Percentiles rank a stretch among this genome's conserved stretches.
phyloP scores from a whole-genome alignment of 64 coral and sea anemone genomes.

The Montipora sp. region DNA sequence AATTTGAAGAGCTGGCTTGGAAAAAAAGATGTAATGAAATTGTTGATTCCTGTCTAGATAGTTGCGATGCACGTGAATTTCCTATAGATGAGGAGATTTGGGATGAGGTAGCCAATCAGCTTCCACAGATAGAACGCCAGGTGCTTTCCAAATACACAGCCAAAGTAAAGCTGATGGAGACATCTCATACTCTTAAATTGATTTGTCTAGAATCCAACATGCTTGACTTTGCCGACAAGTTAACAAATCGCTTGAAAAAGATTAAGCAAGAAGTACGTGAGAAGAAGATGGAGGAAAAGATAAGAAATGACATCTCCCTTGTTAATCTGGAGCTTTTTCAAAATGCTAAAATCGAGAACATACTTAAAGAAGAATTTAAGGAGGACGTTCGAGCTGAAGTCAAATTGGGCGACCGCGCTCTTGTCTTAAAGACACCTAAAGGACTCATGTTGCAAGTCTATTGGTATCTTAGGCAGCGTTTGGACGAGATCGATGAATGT shows the following conservation, averaged over 20 bases:
- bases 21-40: neutral
- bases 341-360: constrained; percentile 3
- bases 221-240: constrained; percentile 3
- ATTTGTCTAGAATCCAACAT: constrained; percentile 21
- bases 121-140: neutral
- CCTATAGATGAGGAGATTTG: constrained; percentile 18
- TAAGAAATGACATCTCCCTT: neutral
- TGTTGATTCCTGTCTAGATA: neutral
- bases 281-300: constrained; percentile 33
- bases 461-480: neutral
- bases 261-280: constrained; percentile 20
- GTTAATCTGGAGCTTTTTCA: constrained; percentile 17
- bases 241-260: neutral
- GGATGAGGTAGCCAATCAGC: constrained; percentile 13
- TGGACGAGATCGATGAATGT: constrained; percentile 22
- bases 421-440: constrained; percentile 32
- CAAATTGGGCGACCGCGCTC: neutral
- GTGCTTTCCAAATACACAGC: constrained; percentile 32
- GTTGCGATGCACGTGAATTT: neutral
- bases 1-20: constrained; percentile 11
- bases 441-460: neutral
- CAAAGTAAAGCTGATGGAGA: constrained; percentile 1
- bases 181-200: neutral
- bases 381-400: constrained; percentile 6
- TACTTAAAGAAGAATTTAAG: constrained; percentile 7